Evolutionary conservation across 2,888 invertebrate genomes (phyloP), one percentile per base, ranked within the genome.

Genomic region (Eupithecia pulchellata): DNA sequence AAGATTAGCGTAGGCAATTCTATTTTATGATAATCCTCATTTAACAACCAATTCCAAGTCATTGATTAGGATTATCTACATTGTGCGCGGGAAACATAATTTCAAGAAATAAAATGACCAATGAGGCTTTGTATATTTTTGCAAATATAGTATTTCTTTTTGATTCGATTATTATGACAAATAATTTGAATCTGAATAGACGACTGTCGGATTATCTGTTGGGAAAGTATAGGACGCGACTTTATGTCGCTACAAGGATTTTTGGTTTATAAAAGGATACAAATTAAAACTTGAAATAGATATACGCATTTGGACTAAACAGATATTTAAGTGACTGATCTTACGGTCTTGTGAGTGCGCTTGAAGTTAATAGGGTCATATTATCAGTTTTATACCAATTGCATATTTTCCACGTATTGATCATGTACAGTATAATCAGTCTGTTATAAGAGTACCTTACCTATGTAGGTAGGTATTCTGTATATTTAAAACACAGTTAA

Each of bases 81-180:
- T 30, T 30, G 30, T 60, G 11, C 52, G 11, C 25, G 4, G 9
- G 13, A 4, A 25, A 52, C 25, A 52, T 52, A 52, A 52, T 25
- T 52, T 52, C 20, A 13, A 52, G 52, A 52, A 25, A 25, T 52
- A 52, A 25, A 25, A 20, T 20, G 8, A 47, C 4, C 47, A 9
- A 11, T 47, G 4, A 3, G 2, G 55, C 5, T 0, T 29, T 17
- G n/a, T n/a, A 17, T 2, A 29, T 57, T 29, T 57, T 57, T 57
- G 29, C 29, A 29, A 57, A 17, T 29, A 29, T 39, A 14, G 6
- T 27, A 27, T n/a, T n/a, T 36, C 27, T 14, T 36, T 20, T 36
- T 68, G 62, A 65, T 62, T 66, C 42, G 36, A 65, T 68, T 71
- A 60, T 62, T 17, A 65, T 62, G 62, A 65, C 68, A 42, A 65